Evolutionary conservation across 2,888 invertebrate species (phyloP), one percentile per base, ranked within the genome.

Genomic region (Parasteatoda lunata): DNA sequence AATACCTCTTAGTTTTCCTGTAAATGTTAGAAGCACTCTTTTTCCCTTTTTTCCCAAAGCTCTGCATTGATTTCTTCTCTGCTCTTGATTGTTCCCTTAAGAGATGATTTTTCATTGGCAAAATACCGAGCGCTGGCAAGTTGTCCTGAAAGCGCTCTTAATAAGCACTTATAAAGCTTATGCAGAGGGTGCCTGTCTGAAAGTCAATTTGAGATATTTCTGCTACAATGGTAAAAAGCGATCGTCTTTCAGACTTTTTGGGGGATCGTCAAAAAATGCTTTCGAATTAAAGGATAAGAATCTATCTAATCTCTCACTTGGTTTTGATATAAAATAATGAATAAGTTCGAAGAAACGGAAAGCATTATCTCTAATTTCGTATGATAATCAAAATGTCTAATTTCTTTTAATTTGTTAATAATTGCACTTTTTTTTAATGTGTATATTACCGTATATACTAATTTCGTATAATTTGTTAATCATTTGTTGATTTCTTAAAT

Each of bases 161-260:
- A 79, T 78, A 84, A 84, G 79, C 77, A 84, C 84, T 84, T 84
- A 79, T 75, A 70, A 79, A 78, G 75, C 79, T 64, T 30, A 84
- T 84, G 78, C 78, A 76, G 59, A 47, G 78, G 30, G 66, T 73
- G 77, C 84, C 73, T 49, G 65, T 78, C 77, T 78, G 78, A 78
- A 78, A 84, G 84, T 83, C 83, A 83, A 83, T 83, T 77, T 84
- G 84, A 71, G 72, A 77, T 65, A 52, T 72, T 77, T 76, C 13
- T 49, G 45, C 15, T 13, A 13, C 66, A 68, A n/a, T 49, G 77
- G 77, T 68, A 65, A 47, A 51, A 66, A 77, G 45, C 7, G 52
- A 9, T 30, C 5, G 8, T 15, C 48, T 69, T 59, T 5, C 1
- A 47, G 9, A 1, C 30, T 64, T n/a, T 51, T 52, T 79, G 11